These are phyloP conservation scores for Isaurus tuberculatus DNA, from an alignment of 92 coral and sea anemone genomes.

Conservation along the genomic window DNA sequence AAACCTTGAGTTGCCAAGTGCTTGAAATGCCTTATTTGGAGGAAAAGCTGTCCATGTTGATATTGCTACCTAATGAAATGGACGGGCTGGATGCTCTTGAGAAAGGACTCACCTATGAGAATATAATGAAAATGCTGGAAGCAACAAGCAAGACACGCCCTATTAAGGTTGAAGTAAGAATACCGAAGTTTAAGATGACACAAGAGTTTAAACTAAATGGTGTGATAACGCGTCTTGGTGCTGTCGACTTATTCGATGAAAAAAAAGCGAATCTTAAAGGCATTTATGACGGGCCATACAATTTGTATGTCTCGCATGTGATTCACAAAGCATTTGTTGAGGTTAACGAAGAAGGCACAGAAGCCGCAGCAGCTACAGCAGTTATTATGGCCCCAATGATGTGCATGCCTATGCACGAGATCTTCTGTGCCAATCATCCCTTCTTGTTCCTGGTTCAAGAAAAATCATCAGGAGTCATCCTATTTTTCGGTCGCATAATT, in stretches of 20 bases:
- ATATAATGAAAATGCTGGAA: constrained; percentile 50
- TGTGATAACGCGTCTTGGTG: neutral
- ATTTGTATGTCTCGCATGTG: constrained; percentile 68
- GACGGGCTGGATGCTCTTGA: constrained; percentile 80
- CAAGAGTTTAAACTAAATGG: constrained; percentile 52
- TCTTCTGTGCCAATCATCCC: constrained; percentile 89
- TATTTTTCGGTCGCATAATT: constrained; percentile 77
- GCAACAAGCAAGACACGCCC: constrained; percentile 50
- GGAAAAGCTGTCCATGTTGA: constrained; percentile 72
- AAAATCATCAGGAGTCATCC: constrained; percentile 66
- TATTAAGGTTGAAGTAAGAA: constrained; percentile 62
- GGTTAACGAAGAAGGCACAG: constrained; percentile 92
- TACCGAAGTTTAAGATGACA: constrained; percentile 67
- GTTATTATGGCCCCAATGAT: constrained; percentile 64
- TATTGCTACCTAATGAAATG: constrained; percentile 73
- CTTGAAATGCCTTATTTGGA: constrained; percentile 80
- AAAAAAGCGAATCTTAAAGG: constrained; percentile 73
- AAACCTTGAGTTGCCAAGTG: constrained; percentile 65
- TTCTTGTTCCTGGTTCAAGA: constrained; percentile 78
- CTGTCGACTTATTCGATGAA: neutral
- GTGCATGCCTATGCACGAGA: constrained; percentile 39
- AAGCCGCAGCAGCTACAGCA: constrained; percentile 92
- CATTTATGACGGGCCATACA: constrained; percentile 61
- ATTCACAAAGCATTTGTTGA: constrained; percentile 94
- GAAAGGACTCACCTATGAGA: constrained; percentile 62